A percentile compares a stretch with the other conserved stretches of the same genome.
Evolutionary conservation across 2,888 invertebrate genomes (phyloP).

Genomic region (Cyrtodaria siliqua): DNA sequence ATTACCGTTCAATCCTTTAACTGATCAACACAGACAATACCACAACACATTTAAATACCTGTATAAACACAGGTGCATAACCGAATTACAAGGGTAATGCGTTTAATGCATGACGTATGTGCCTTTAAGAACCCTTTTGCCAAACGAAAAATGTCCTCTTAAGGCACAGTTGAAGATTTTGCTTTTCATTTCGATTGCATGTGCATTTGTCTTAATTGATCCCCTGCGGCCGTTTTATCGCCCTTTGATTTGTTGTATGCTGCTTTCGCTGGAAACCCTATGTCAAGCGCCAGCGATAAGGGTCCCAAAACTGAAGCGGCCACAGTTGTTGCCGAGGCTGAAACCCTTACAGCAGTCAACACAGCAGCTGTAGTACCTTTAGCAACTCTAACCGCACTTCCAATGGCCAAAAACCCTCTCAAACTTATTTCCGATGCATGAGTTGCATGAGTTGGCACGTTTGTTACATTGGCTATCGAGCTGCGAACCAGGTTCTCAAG

Average conservation of each 20-base stretch:
- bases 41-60: too few species aligned
- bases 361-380: conserved; percentile 4
- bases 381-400: conserved; percentile 13
- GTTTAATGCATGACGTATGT: too few species aligned
- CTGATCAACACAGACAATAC: too few species aligned
- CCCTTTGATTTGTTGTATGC: conserved; percentile 21
- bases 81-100: too few species aligned
- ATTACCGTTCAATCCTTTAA: too few species aligned
- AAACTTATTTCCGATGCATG: conserved; percentile 10
- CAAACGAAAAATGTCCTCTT: too few species aligned
- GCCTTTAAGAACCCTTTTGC: too few species aligned
- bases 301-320: conserved; percentile 24
- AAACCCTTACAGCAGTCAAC: conserved; percentile 12
- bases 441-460: too few species aligned
- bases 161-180: too few species aligned
- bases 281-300: conserved; percentile 19
- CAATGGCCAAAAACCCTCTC: conserved; percentile 25
- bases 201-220: too few species aligned
- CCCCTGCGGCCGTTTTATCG: conserved; percentile 12
- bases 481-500: neutral
- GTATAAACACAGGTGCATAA: too few species aligned
- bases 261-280: conserved; percentile 25
- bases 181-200: too few species aligned
- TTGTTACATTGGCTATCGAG: neutral
- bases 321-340: conserved; percentile 9